Evolutionary conservation across 2,888 invertebrate species (phyloP).

Genomic region (Argynnis bischoffii): DNA sequence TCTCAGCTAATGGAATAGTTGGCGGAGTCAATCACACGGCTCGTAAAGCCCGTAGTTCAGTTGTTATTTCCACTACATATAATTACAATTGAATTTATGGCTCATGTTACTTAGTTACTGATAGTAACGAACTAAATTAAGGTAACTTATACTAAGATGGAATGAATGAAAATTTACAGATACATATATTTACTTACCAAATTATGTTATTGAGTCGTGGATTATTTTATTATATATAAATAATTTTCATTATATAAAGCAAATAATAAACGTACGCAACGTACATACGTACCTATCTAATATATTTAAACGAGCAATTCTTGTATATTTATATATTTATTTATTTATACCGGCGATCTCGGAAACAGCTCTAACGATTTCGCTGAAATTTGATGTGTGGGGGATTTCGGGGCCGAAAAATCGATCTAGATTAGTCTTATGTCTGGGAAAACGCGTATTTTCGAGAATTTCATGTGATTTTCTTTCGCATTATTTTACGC

Average conservation of each 20-base stretch:
- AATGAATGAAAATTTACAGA: neutral
- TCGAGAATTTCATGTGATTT: no score
- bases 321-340: no score
- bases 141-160: neutral
- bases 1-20: conserved; percentile 47
- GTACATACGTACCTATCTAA: no score
- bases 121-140: conserved; percentile 17
- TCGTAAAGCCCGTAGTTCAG: conserved; percentile 56
- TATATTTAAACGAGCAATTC: no score
- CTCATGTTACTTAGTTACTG: conserved; percentile 40
- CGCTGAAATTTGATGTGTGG: no score
- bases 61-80: conserved; percentile 80
- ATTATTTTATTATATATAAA: neutral
- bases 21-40: conserved; percentile 62
- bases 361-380: no score
- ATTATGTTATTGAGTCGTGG: neutral
- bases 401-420: no score
- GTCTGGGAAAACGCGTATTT: no score
- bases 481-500: no score
- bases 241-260: neutral
- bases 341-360: no score
- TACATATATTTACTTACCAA: neutral
- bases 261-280: no score
- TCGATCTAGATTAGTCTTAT: no score
- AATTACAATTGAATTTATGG: conserved; percentile 77